Evolutionary conservation across 2,888 invertebrate genomes (phyloP).

Genomic region (Gnatocerus cornutus): DNA sequence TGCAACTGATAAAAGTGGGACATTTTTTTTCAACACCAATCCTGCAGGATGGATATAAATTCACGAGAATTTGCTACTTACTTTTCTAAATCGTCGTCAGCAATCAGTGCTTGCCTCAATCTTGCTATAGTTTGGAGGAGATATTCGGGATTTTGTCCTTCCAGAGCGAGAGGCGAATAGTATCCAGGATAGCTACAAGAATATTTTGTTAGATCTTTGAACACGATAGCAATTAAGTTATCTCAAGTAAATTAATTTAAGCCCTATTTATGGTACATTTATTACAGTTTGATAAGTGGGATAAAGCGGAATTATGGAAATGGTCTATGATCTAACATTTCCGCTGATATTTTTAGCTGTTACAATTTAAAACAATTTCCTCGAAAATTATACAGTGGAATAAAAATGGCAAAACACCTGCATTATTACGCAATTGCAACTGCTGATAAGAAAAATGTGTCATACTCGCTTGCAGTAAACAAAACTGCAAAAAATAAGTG

Average conservation of each 20-base stretch:
- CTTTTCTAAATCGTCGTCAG: conserved; percentile 87
- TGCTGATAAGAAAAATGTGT: too few relatives aligned
- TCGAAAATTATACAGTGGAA: too few relatives aligned
- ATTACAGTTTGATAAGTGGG: conserved; percentile 20
- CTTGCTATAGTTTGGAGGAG: conserved; percentile 84
- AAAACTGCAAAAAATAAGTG: too few relatives aligned
- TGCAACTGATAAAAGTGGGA: conserved; percentile 4
- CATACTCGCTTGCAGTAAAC: too few relatives aligned
- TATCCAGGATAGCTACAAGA: conserved; percentile 65
- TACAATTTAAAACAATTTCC: too few relatives aligned
- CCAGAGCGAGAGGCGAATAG: conserved; percentile 64
- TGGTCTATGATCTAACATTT: background rate
- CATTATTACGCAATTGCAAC: background rate
- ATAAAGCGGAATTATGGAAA: conserved; percentile 10
- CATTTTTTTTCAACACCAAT: too few relatives aligned
- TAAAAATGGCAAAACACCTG: too few relatives aligned
- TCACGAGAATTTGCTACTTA: conserved; percentile 71
- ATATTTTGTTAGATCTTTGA: conserved; percentile 11
- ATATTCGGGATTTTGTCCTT: conserved; percentile 85
- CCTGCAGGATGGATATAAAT: background rate
- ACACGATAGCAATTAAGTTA: conserved; percentile 15
- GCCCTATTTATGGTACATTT: conserved; percentile 14
- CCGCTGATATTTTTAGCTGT: too few relatives aligned
- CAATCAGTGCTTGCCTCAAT: conserved; percentile 83
- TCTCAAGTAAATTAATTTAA: conserved; percentile 8